Conservation (phyloP, 2,113 vertebrate genomes). For the Labrus mixtus region DNA sequence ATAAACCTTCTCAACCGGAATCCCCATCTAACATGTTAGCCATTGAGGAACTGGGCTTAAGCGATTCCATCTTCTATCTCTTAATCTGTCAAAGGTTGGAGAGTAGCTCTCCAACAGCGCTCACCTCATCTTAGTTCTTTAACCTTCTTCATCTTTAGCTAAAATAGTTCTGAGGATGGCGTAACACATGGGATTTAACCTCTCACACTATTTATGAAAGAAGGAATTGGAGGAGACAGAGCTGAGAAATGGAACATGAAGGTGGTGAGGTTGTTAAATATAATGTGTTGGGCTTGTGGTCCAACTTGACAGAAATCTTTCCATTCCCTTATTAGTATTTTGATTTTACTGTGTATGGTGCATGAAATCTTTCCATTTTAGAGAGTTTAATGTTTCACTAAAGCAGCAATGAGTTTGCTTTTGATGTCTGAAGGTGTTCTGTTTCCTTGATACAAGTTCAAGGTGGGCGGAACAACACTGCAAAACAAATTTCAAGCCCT, state of each 20-base stretch:
- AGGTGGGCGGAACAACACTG: background rate
- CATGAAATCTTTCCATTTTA: conserved; percentile 56
- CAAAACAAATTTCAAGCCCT: conserved; percentile 23
- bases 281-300: conserved; percentile 49
- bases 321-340: conserved; percentile 61
- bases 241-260: conserved; percentile 52
- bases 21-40: background rate
- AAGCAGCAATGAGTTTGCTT: conserved; percentile 45
- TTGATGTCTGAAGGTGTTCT: conserved; percentile 37
- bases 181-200: background rate
- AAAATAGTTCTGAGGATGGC: background rate
- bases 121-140: conserved; percentile 10
- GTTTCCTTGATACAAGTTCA: conserved; percentile 16
- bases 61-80: background rate
- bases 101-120: conserved; percentile 3
- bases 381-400: conserved; percentile 17
- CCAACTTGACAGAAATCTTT: conserved; percentile 59
- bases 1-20: too few species aligned
- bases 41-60: background rate
- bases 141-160: conserved; percentile 3
- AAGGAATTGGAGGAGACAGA: conserved; percentile 19
- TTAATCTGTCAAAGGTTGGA: background rate
- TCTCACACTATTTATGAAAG: conserved; percentile 26
- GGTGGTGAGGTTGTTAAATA: conserved; percentile 58
- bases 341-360: conserved; percentile 37